A percentile compares a stretch with the other conserved stretches of the same genome.
Conservation (phyloP, 2,888 invertebrate genomes). For the Heliconius aoede region DNA sequence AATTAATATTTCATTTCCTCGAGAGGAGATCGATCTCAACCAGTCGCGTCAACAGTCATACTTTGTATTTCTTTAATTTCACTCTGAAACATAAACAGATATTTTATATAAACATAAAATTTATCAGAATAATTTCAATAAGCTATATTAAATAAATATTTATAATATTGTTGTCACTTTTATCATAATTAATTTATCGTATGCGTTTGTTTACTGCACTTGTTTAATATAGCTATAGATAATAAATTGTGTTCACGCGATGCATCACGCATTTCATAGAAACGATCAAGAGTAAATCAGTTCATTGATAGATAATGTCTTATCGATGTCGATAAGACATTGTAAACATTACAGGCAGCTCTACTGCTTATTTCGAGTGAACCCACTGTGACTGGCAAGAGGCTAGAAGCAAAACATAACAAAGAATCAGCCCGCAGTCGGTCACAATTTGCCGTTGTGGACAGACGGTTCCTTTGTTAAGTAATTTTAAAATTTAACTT, state of each 20-base stretch:
- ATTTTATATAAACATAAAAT: not conserved
- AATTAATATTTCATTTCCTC: too few relatives aligned
- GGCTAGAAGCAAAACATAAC: conserved; percentile 77
- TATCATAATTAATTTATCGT: not conserved
- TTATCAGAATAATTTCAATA: not conserved
- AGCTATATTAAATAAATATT: not conserved
- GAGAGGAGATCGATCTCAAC: too few relatives aligned
- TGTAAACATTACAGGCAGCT: conserved; percentile 74
- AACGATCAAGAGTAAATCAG: conserved; percentile 21
- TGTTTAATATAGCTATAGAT: conserved; percentile 4
- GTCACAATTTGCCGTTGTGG: conserved; percentile 63
- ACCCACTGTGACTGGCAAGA: conserved; percentile 67
- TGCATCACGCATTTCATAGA: not conserved
- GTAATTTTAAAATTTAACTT: not conserved
- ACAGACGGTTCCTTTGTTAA: conserved; percentile 54
- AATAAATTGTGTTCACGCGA: conserved; percentile 20
- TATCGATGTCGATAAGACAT: conserved; percentile 65
- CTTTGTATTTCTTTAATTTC: too few relatives aligned
- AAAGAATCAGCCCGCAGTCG: conserved; percentile 73
- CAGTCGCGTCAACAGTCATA: too few relatives aligned
- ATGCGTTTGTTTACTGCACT: not conserved
- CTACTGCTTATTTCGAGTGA: conserved; percentile 64
- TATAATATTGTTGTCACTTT: not conserved
- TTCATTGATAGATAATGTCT: conserved; percentile 43
- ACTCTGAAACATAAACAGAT: too few relatives aligned